These are phyloP conservation scores for Drosophila tsacasi DNA, from an alignment of 1,140 invertebrate genomes.

Conservation along the genomic window DNA sequence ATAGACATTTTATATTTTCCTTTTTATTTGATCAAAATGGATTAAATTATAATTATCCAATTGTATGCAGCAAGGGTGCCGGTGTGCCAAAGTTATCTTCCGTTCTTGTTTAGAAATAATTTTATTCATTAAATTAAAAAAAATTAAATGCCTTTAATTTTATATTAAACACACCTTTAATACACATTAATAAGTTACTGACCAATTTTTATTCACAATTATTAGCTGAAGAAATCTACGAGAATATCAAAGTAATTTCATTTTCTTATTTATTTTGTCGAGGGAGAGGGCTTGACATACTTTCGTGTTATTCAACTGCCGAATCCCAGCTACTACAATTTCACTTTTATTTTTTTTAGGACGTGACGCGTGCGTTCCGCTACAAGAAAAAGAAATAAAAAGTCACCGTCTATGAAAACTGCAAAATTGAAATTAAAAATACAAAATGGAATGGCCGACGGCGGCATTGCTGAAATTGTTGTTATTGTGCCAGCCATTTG, in stretches of 20 bases:
- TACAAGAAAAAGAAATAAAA: constrained; percentile 26
- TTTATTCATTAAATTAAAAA: too few species aligned
- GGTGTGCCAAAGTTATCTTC: too few species aligned
- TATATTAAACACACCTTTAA: too few species aligned
- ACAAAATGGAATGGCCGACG: constrained; percentile 53
- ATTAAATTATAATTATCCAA: too few species aligned
- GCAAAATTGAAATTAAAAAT: constrained; percentile 69
- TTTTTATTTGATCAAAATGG: too few species aligned
- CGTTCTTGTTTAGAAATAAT: too few species aligned
- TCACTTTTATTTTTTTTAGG: constrained; percentile 68
- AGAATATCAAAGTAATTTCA: constrained; percentile 2
- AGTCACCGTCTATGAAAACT: constrained; percentile 16
- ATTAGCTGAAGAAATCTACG: background rate
- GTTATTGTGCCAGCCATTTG: constrained; percentile 31
- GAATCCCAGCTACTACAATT: constrained; percentile 56
- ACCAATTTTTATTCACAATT: background rate
- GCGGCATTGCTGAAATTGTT: constrained; percentile 39
- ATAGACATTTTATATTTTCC: too few species aligned
- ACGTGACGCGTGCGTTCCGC: constrained; percentile 61
- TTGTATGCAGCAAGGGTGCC: too few species aligned
- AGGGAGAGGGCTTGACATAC: constrained; percentile 56
- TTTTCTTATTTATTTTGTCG: constrained; percentile 11
- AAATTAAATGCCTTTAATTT: too few species aligned
- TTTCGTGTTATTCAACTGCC: constrained; percentile 76
- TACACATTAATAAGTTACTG: background rate